These are phyloP conservation scores for Megaleporinus macrocephalus DNA, from an alignment of 2,113 vertebrate genomes.

Conservation along the genomic window DNA sequence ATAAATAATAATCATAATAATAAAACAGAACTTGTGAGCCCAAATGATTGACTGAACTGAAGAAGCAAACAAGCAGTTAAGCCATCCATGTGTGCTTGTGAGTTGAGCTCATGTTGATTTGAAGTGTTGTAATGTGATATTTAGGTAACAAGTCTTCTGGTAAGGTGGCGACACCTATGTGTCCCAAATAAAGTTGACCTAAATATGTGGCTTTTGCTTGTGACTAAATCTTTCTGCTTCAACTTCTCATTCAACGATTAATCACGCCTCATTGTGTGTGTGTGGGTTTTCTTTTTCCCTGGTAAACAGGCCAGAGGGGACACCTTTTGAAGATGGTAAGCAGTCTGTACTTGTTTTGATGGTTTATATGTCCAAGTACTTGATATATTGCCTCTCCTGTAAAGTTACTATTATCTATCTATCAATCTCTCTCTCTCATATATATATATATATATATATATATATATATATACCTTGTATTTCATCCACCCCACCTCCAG, in stretches of 20 bases:
- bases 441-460: too few species aligned
- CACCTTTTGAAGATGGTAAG: constrained; percentile 91
- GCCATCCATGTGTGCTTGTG: not conserved
- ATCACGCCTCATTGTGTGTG: not conserved
- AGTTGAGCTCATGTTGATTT: not conserved
- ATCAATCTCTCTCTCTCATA: too few species aligned
- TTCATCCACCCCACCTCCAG: constrained; percentile 69
- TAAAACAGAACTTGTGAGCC: not conserved
- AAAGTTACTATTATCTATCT: too few species aligned
- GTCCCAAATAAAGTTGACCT: not conserved
- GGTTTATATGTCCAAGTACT: not conserved
- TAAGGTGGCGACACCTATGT: constrained; percentile 1
- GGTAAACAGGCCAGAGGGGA: constrained; percentile 90
- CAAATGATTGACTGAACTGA: not conserved
- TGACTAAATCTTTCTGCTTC: not conserved
- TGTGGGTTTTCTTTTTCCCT: constrained; percentile 47
- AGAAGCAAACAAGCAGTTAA: not conserved
- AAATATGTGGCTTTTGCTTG: not conserved
- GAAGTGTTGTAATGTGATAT: not conserved
- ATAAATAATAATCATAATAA: too few species aligned
- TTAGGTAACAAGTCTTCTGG: not conserved
- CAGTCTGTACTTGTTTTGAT: not conserved
- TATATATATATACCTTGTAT: not conserved
- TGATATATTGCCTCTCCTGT: too few species aligned
- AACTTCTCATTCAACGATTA: too few species aligned